These are phyloP conservation scores for Rhyzopertha dominica DNA, from an alignment of 1,140 invertebrate genomes.

Conservation along the genomic window DNA sequence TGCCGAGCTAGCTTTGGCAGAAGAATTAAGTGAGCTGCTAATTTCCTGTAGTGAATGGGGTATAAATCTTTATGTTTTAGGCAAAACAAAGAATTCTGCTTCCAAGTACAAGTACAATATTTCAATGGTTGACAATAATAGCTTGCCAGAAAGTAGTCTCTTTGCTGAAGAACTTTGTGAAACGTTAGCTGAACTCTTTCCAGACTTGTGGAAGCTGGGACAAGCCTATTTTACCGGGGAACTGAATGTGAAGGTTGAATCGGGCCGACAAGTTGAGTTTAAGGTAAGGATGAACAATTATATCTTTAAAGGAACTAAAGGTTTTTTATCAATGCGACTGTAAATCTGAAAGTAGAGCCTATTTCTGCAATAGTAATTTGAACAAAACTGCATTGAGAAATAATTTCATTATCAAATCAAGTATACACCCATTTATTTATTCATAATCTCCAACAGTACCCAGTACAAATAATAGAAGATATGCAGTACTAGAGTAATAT, in stretches of 20 bases:
- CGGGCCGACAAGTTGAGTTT: slow-evolving; percentile 63
- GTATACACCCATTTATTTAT: no score
- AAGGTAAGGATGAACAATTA: no score
- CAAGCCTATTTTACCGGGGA: slow-evolving; percentile 86
- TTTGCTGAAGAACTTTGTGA: slow-evolving; percentile 72
- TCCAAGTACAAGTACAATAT: no score
- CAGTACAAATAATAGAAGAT: no score
- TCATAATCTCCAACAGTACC: no score
- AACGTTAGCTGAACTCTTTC: slow-evolving; percentile 64
- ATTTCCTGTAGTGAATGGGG: no score
- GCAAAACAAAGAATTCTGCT: slow-evolving; percentile 20
- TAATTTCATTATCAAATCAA: no score
- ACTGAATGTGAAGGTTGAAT: slow-evolving; percentile 65
- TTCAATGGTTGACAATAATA: slow-evolving; percentile 35
- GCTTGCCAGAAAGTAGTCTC: slow-evolving; percentile 54
- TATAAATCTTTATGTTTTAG: no score
- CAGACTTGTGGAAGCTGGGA: slow-evolving; percentile 84
- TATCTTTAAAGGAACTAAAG: not conserved
- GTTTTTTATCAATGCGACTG: not conserved
- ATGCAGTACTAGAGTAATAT: no score
- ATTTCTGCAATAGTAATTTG: no score
- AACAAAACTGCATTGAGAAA: no score
- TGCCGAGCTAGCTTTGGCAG: slow-evolving; percentile 44
- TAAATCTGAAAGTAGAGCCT: no score
- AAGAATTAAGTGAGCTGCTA: slow-evolving; percentile 30